These are phyloP conservation scores for Corythaixoides concolor DNA, from an alignment of 2,113 vertebrate genomes.

Conservation along the genomic window DNA sequence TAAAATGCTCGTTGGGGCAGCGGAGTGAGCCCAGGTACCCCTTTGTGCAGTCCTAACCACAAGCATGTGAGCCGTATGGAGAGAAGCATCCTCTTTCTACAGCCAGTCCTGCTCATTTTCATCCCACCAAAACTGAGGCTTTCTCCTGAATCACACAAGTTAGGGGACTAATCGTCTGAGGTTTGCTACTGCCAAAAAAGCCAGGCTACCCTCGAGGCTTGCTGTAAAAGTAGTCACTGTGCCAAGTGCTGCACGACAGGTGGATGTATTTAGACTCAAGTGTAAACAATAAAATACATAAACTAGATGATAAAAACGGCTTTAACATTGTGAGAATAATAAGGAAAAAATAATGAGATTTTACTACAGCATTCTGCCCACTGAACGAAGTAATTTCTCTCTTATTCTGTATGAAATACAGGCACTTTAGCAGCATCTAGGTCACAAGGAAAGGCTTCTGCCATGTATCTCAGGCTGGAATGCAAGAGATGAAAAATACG, in stretches of 20 bases:
- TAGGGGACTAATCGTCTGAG: too few species aligned
- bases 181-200: background rate
- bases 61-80: background rate
- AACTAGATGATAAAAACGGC: background rate
- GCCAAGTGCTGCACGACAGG: rapidly evolving
- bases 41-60: background rate
- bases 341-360: background rate
- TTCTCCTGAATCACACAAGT: background rate
- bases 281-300: background rate
- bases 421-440: background rate
- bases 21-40: background rate
- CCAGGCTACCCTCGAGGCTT: background rate
- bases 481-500: background rate
- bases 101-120: background rate
- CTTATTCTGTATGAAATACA: background rate
- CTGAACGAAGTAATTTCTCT: background rate
- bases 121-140: background rate
- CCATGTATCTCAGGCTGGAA: background rate
- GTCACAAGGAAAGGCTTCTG: background rate
- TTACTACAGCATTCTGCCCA: background rate
- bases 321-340: background rate
- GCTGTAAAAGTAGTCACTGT: background rate
- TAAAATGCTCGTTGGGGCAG: background rate
- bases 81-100: background rate
- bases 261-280: background rate